A percentile compares a stretch with the other conserved stretches of the same genome.
Conservation (phyloP, 2,888 invertebrate genomes). For the Ochropleura leucogaster region DNA sequence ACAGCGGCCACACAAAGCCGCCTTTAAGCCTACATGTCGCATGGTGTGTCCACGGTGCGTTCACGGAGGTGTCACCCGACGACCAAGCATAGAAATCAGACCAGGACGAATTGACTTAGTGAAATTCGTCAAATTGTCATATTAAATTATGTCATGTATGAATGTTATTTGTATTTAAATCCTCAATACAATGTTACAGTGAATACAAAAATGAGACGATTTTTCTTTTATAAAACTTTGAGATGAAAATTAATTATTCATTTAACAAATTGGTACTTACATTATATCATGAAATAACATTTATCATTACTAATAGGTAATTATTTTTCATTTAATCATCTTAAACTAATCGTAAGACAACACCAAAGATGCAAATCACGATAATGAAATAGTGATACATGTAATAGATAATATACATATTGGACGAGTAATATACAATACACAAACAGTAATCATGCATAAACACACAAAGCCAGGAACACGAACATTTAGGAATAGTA, state of each 20-base stretch:
- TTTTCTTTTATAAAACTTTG: neutral
- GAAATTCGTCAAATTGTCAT: slow-evolving; percentile 29
- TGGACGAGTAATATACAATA: slow-evolving; percentile 50
- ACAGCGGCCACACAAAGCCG: slow-evolving; percentile 92
- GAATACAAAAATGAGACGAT: slow-evolving; percentile 15
- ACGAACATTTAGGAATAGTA: slow-evolving; percentile 35
- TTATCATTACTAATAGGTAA: neutral
- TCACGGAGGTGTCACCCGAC: slow-evolving; percentile 73
- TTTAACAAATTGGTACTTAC: slow-evolving; percentile 16
- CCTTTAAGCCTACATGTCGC: slow-evolving; percentile 89
- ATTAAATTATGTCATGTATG: slow-evolving; percentile 26
- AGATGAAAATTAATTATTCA: neutral
- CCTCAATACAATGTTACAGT: slow-evolving; percentile 43
- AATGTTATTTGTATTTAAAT: slow-evolving; percentile 40
- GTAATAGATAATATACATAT: slow-evolving; percentile 29
- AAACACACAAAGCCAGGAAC: slow-evolving; percentile 61
- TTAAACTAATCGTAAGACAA: slow-evolving; percentile 29
- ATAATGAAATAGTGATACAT: slow-evolving; percentile 25
- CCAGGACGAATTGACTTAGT: slow-evolving; percentile 74
- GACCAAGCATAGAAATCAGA: slow-evolving; percentile 91
- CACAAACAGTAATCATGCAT: slow-evolving; percentile 60
- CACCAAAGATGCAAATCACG: slow-evolving; percentile 38
- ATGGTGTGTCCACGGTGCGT: slow-evolving; percentile 78
- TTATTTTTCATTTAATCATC: slow-evolving; percentile 1
- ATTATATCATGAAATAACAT: slow-evolving; percentile 1